These are phyloP conservation scores for Drosophila malerkotliana DNA, from an alignment of 1,140 invertebrate species.

Conservation along the genomic window DNA sequence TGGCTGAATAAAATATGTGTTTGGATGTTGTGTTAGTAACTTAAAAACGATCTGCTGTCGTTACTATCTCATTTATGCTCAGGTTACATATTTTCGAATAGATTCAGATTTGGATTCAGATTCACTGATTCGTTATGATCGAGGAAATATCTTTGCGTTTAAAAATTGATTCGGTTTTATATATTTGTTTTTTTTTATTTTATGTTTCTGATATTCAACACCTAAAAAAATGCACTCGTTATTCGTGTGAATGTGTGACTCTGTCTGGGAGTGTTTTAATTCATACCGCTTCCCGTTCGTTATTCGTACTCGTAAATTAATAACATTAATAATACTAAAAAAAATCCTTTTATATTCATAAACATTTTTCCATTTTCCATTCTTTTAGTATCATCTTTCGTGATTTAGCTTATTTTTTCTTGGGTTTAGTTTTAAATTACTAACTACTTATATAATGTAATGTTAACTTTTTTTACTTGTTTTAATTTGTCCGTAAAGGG, in stretches of 20 bases:
- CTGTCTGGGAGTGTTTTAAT: conserved; percentile 10
- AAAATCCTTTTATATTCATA: conserved; percentile 76
- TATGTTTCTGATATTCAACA: conserved; percentile 52
- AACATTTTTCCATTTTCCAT: conserved; percentile 45
- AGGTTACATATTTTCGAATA: conserved; percentile 20
- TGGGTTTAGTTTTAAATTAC: conserved; percentile 79
- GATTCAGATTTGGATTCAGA: conserved; percentile 7
- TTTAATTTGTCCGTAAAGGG: conserved; percentile 83
- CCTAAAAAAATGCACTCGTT: conserved; percentile 65
- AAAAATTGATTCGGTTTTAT: conserved; percentile 39
- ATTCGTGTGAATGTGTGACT: conserved; percentile 28
- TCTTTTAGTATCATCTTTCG: conserved; percentile 39
- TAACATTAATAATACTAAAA: conserved; percentile 74
- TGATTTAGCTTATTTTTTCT: conserved; percentile 48
- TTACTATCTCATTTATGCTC: conserved; percentile 19
- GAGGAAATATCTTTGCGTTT: conserved; percentile 39
- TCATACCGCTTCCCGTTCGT: conserved; percentile 13
- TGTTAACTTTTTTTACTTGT: conserved; percentile 84
- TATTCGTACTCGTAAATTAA: conserved; percentile 63
- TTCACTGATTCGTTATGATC: conserved; percentile 27
- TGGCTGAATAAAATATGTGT: conserved; percentile 55
- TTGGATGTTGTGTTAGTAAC: conserved; percentile 37
- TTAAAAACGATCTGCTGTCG: conserved; percentile 48
- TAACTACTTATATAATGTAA: conserved; percentile 84
- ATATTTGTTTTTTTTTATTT: conserved; percentile 16